Evolutionary conservation across 2,888 invertebrate genomes (phyloP).

Genomic region (Drosophila paracracens): DNA sequence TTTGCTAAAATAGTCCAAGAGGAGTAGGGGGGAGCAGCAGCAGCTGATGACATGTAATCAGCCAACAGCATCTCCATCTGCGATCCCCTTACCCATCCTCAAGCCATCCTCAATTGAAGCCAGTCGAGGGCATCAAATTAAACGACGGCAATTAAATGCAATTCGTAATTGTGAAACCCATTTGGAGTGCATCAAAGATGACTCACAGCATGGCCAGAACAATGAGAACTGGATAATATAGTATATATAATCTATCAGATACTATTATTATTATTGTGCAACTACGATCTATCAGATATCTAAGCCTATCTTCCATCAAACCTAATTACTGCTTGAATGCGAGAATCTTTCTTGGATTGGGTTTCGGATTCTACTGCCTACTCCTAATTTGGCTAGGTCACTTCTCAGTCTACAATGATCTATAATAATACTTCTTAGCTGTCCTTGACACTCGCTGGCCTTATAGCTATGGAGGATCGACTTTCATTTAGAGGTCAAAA

Average conservation of each 20-base stretch:
- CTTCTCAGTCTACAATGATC: not conserved
- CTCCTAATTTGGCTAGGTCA: not conserved
- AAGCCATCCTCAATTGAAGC: conserved; percentile 41
- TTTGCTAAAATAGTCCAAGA: conserved; percentile 57
- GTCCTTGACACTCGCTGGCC: not conserved
- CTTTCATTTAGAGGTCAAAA: not conserved
- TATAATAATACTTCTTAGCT: not conserved
- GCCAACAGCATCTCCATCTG: not conserved
- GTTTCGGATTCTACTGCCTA: not conserved
- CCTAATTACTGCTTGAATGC: not conserved
- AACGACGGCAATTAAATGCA: conserved; percentile 64
- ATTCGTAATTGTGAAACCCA: conserved; percentile 47
- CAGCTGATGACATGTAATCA: conserved; percentile 18
- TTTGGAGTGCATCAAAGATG: conserved; percentile 35
- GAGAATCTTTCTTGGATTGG: not conserved
- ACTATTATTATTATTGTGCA: not conserved
- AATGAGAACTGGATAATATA: conserved; percentile 10
- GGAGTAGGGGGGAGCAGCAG: not conserved
- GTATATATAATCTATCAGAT: too few species aligned
- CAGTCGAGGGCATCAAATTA: conserved; percentile 59
- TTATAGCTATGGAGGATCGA: not conserved
- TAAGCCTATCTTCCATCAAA: not conserved
- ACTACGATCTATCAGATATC: not conserved
- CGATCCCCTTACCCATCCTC: not conserved
- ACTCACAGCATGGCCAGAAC: conserved; percentile 29